Percentiles rank a stretch among this genome's conserved stretches.
Conservation (phyloP, 2,888 invertebrate species). For the Germaria angustata region DNA sequence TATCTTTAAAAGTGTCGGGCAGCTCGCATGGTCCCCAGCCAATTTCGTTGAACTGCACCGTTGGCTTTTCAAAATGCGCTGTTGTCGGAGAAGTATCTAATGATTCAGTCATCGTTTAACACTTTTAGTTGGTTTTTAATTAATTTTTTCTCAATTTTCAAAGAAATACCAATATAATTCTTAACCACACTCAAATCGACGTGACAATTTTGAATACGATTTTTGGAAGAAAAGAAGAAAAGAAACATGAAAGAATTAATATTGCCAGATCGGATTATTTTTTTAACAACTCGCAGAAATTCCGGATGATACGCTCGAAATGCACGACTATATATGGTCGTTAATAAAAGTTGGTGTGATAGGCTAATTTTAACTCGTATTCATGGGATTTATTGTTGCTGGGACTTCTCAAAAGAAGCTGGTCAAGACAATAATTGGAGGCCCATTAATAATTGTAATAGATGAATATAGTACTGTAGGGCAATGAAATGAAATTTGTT, state of each 20-base stretch:
- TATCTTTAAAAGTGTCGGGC: constrained; percentile 89
- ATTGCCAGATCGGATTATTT: constrained; percentile 51
- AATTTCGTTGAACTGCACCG: constrained; percentile 77
- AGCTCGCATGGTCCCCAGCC: constrained; percentile 99
- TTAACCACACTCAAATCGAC: constrained; percentile 43
- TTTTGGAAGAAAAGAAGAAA: constrained; percentile 55
- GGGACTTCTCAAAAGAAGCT: too few species aligned
- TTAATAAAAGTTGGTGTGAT: too few species aligned
- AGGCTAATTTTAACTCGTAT: too few species aligned
- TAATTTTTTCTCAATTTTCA: constrained; percentile 29
- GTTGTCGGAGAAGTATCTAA: constrained; percentile 72
- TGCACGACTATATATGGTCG: too few species aligned
- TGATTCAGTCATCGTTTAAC: constrained; percentile 72
- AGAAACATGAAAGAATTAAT: background rate
- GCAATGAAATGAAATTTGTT: too few species aligned
- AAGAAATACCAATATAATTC: constrained; percentile 35
- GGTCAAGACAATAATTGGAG: too few species aligned
- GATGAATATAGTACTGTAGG: too few species aligned
- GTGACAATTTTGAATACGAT: constrained; percentile 59
- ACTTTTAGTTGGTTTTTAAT: constrained; percentile 18
- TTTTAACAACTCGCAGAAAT: too few species aligned
- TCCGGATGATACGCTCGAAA: too few species aligned
- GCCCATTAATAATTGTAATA: too few species aligned
- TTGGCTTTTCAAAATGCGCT: constrained; percentile 73
- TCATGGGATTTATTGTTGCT: too few species aligned